These are phyloP conservation scores for Slavum lentiscoides DNA, from an alignment of 2,888 invertebrate species.

Conservation along the genomic window DNA sequence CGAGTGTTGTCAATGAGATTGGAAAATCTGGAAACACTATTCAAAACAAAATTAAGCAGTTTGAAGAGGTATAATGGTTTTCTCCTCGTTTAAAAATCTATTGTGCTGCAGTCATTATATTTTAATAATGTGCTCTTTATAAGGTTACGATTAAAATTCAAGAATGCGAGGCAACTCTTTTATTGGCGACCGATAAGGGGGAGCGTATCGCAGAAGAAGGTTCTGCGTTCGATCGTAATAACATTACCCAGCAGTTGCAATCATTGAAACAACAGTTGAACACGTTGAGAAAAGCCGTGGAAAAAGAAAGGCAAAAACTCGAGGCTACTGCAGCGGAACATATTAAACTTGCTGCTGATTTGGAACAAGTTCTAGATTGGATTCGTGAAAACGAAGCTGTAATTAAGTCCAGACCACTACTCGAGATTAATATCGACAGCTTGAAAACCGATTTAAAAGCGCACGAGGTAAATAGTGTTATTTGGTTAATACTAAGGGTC, in stretches of 20 bases:
- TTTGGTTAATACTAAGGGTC: background rate
- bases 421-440: slow-evolving; percentile 76
- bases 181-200: slow-evolving; percentile 87
- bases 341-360: slow-evolving; percentile 77
- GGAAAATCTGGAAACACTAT: slow-evolving; percentile 80
- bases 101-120: no score
- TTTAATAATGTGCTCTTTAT: background rate
- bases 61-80: slow-evolving; percentile 68
- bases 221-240: slow-evolving; percentile 81
- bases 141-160: slow-evolving; percentile 78
- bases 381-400: slow-evolving; percentile 79
- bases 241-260: slow-evolving; percentile 84
- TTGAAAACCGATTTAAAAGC: slow-evolving; percentile 76
- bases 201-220: slow-evolving; percentile 91
- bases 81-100: background rate
- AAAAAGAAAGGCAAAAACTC: slow-evolving; percentile 83
- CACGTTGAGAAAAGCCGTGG: slow-evolving; percentile 72
- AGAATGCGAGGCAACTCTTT: slow-evolving; percentile 84
- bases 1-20: slow-evolving; percentile 80
- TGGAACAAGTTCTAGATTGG: slow-evolving; percentile 82
- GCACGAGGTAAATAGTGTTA: slow-evolving; percentile 50
- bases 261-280: slow-evolving; percentile 82
- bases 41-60: slow-evolving; percentile 84
- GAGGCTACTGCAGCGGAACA: slow-evolving; percentile 87
- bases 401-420: slow-evolving; percentile 79